phyloP scores from a whole-genome alignment of 2,888 invertebrate species.

The Andricus curvator region DNA sequence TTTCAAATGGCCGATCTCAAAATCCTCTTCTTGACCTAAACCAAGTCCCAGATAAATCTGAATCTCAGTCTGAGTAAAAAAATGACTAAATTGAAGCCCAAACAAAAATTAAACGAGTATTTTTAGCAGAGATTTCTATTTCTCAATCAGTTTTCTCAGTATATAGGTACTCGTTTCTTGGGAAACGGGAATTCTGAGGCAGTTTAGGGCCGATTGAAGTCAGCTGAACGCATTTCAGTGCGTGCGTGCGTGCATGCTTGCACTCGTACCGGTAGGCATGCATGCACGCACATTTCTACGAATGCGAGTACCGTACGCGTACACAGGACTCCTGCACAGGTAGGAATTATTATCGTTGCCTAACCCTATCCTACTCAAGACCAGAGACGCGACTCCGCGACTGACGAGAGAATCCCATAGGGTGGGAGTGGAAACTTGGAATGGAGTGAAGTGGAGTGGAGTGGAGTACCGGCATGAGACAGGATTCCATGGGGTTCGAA shows the following conservation, averaged over 20 bases:
- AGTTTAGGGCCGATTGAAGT: slow-evolving; percentile 30
- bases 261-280: background rate
- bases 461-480: slow-evolving; percentile 57
- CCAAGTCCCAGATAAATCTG: no score
- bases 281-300: slow-evolving; percentile 10
- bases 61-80: no score
- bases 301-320: slow-evolving; percentile 29
- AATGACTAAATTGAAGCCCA: no score
- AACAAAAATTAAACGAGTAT: no score
- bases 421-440: slow-evolving; percentile 37
- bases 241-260: slow-evolving; percentile 26
- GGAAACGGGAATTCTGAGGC: slow-evolving; percentile 27
- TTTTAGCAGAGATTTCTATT: background rate
- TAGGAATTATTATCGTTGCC: slow-evolving; percentile 41
- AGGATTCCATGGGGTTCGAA: slow-evolving; percentile 53
- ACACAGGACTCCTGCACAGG: slow-evolving; percentile 13
- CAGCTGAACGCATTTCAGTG: background rate
- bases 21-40: no score
- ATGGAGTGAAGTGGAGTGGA: slow-evolving; percentile 47
- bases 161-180: background rate
- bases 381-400: slow-evolving; percentile 38
- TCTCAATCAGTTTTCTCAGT: slow-evolving; percentile 11
- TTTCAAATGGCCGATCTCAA: no score
- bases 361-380: slow-evolving; percentile 52
- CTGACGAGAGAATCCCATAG: slow-evolving; percentile 28